Conservation (phyloP, 2,113 vertebrate genomes). For the Etheostoma cragini region DNA sequence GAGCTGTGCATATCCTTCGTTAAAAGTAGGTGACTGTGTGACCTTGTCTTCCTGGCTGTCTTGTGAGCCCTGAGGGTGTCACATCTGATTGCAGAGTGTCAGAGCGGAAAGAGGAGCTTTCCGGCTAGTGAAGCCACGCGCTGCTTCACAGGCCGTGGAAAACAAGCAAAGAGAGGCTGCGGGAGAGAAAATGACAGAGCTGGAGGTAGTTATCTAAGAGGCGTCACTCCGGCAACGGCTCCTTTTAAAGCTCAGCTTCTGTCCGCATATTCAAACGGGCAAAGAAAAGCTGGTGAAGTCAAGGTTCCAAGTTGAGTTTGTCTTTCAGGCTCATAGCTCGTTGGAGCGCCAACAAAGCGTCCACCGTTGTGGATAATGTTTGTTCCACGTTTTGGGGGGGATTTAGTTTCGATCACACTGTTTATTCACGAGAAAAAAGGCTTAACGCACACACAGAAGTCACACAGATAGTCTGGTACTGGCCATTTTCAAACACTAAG, state of each 20-base stretch:
- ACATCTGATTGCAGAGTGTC: constrained; percentile 75
- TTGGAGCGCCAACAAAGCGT: constrained; percentile 17
- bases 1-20: constrained; percentile 51
- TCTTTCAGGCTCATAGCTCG: constrained; percentile 34
- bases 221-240: constrained; percentile 50
- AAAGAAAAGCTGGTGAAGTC: constrained; percentile 34
- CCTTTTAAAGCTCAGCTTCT: constrained; percentile 59
- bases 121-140: constrained; percentile 31
- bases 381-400: neutral
- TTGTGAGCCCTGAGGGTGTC: constrained; percentile 63
- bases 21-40: constrained; percentile 72
- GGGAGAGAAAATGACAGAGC: constrained; percentile 61
- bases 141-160: constrained; percentile 10
- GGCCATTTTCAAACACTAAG: neutral
- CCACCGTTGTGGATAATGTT: neutral
- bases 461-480: neutral
- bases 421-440: neutral
- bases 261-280: constrained; percentile 65
- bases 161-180: constrained; percentile 41
- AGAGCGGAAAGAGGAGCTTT: constrained; percentile 53
- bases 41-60: constrained; percentile 75
- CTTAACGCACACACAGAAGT: neutral
- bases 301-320: constrained; percentile 35
- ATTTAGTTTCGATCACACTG: neutral
- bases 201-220: constrained; percentile 65